phyloP scores from a whole-genome alignment of 2,113 vertebrate genomes.

The Chloropsis cyanopogon region DNA sequence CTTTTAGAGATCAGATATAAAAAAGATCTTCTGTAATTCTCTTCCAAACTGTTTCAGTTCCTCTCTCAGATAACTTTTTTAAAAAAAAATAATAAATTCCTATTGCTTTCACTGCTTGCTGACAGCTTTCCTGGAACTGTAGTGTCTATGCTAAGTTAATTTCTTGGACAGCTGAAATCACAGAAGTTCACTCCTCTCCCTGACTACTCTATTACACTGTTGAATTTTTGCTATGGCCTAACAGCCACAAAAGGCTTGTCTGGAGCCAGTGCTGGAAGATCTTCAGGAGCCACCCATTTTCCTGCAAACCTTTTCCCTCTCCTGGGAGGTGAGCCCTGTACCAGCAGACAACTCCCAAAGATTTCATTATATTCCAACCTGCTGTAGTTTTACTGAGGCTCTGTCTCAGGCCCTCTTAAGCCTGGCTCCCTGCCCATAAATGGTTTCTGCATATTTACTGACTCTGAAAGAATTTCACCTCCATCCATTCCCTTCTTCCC shows the following conservation, averaged over 20 bases:
- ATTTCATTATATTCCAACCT: not conserved
- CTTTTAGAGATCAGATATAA: slow-evolving; percentile 20
- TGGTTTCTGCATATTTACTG: not conserved
- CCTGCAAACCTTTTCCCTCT: not conserved
- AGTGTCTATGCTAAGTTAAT: not conserved
- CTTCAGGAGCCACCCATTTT: not conserved
- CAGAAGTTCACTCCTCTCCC: not conserved
- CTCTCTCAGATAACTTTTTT: not conserved
- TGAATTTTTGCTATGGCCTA: not conserved
- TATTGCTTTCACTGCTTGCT: slow-evolving; percentile 17
- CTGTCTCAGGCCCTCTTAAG: not conserved
- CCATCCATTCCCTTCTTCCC: not conserved
- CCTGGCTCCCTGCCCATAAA: not conserved
- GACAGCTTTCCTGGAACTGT: slow-evolving; percentile 23
- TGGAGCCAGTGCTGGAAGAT: not conserved
- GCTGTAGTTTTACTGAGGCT: not conserved
- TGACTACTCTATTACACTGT: not conserved
- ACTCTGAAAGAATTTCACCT: not conserved
- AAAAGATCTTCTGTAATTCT: slow-evolving; percentile 19
- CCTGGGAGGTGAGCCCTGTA: not conserved
- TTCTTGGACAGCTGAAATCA: not conserved
- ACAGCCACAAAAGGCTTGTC: not conserved
- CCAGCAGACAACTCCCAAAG: not conserved
- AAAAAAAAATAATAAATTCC: not conserved
- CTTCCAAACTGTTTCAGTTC: not conserved